These are phyloP conservation scores for Apolygus lucorum DNA, from an alignment of 1,140 invertebrate genomes.

Conservation along the genomic window DNA sequence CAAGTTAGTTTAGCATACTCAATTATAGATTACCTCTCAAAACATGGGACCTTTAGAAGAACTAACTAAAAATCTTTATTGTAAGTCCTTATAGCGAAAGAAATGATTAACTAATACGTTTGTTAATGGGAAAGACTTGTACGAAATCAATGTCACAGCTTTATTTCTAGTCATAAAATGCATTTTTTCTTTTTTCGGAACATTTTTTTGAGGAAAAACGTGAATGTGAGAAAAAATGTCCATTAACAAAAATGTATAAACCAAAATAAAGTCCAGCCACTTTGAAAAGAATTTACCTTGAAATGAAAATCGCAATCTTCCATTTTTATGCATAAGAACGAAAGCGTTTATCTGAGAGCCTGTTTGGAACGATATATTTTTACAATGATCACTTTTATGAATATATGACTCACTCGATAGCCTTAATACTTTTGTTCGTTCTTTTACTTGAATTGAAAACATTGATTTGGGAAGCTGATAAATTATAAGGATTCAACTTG, in stretches of 20 bases:
- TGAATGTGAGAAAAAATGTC: not conserved
- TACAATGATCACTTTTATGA: not conserved
- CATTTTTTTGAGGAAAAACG: not conserved
- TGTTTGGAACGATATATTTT: not conserved
- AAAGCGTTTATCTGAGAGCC: not conserved
- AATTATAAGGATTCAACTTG: not conserved
- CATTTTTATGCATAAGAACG: not conserved
- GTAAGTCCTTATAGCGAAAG: conserved; percentile 4
- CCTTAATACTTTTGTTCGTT: not conserved
- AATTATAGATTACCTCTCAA: not conserved
- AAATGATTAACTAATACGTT: not conserved
- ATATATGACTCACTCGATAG: not conserved
- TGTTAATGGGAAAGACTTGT: not conserved
- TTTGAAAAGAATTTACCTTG: not conserved
- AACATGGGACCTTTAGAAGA: conserved; percentile 2
- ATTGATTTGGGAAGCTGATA: not conserved
- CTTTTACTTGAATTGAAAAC: not conserved
- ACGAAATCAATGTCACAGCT: conserved; percentile 1
- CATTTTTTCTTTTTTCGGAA: not conserved
- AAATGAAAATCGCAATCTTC: not conserved
- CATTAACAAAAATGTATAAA: too few relatives aligned
- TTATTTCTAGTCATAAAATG: conserved; percentile 7
- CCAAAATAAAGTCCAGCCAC: not conserved
- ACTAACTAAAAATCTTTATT: not conserved
- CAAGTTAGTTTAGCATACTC: conserved; percentile 6